phyloP scores from a whole-genome alignment of 2,113 vertebrate species.

The Ia io region DNA sequence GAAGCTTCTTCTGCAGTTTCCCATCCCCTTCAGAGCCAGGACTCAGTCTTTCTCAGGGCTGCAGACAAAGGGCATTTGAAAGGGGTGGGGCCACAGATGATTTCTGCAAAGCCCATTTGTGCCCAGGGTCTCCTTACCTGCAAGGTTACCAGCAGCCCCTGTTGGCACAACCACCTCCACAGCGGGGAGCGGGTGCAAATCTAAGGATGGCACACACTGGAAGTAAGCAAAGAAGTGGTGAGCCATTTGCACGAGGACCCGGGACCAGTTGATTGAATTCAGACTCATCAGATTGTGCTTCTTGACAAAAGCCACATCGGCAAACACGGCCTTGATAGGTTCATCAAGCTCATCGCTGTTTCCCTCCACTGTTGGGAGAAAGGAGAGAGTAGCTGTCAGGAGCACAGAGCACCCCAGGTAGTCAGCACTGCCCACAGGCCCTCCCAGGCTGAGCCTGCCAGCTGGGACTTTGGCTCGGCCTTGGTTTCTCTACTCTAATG shows the following conservation, averaged over 20 bases:
- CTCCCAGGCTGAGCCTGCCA: neutral
- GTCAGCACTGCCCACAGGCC: neutral
- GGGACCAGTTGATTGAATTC: slow-evolving; percentile 94
- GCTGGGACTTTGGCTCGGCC: fast-evolving
- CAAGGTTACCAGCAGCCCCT: slow-evolving; percentile 92
- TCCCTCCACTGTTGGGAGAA: slow-evolving; percentile 86
- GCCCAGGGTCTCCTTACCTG: slow-evolving; percentile 78
- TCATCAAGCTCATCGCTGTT: slow-evolving; percentile 93
- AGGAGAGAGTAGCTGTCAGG: slow-evolving; percentile 37
- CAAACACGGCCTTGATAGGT: slow-evolving; percentile 88
- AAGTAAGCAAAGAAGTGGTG: slow-evolving; percentile 94
- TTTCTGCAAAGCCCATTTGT: neutral
- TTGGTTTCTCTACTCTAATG: neutral
- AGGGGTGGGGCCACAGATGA: neutral
- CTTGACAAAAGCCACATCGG: slow-evolving; percentile 84
- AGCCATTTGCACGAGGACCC: slow-evolving; percentile 92
- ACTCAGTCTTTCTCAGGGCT: neutral
- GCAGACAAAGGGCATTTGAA: neutral
- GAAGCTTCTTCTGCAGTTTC: neutral
- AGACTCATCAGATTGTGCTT: slow-evolving; percentile 90
- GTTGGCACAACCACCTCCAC: slow-evolving; percentile 95
- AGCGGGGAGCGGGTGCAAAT: slow-evolving; percentile 60
- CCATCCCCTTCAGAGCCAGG: neutral
- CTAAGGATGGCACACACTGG: slow-evolving; percentile 74
- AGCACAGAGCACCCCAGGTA: fast-evolving